Evolutionary conservation across 2,113 vertebrate genomes (phyloP).

Genomic region (Nothobranchius furzeri): DNA sequence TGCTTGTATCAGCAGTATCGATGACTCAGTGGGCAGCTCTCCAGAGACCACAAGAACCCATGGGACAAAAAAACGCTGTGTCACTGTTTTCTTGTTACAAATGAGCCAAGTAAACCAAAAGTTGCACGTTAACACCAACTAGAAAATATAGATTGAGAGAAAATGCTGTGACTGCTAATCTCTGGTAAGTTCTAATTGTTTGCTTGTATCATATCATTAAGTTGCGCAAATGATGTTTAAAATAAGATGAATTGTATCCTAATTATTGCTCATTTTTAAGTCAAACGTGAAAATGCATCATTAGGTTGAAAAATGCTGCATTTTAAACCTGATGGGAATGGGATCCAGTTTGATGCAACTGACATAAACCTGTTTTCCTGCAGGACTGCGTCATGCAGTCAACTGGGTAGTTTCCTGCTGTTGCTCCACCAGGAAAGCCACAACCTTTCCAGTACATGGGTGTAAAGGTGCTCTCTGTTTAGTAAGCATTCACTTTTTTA

Average conservation of each 20-base stretch:
- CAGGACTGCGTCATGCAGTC: slow-evolving; percentile 42
- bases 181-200: slow-evolving; percentile 56
- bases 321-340: slow-evolving; percentile 46
- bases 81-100: slow-evolving; percentile 7
- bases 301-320: neutral
- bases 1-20: neutral
- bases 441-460: slow-evolving; percentile 13
- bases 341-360: slow-evolving; percentile 36
- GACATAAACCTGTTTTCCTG: slow-evolving; percentile 10
- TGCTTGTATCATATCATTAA: neutral
- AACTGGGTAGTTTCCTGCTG: slow-evolving; percentile 62
- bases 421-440: slow-evolving; percentile 29
- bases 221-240: neutral
- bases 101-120: neutral
- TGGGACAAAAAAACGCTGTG: slow-evolving; percentile 16
- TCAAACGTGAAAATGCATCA: neutral
- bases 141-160: neutral
- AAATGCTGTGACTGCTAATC: slow-evolving; percentile 69
- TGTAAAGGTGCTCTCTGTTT: slow-evolving; percentile 34
- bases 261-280: neutral
- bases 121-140: neutral
- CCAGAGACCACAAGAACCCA: neutral
- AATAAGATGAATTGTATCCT: neutral
- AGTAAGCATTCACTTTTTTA: neutral
- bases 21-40: neutral